These are phyloP conservation scores for Lutjanus erythropterus DNA, from an alignment of 2,113 vertebrate species.

Conservation along the genomic window DNA sequence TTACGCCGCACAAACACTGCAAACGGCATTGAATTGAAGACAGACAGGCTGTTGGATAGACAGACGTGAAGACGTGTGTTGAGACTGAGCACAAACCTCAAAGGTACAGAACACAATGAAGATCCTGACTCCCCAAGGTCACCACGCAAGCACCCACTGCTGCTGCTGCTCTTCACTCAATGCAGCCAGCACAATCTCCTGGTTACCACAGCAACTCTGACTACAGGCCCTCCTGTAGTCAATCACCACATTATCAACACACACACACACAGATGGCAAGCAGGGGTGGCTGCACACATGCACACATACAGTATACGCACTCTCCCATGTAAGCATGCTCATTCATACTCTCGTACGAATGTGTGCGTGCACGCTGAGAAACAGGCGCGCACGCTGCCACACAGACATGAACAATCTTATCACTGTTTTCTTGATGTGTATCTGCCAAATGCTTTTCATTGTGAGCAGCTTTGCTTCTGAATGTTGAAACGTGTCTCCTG, in stretches of 20 bases:
- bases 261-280: constrained; percentile 56
- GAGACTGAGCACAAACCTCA: constrained; percentile 31
- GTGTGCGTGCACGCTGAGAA: constrained; percentile 1
- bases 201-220: constrained; percentile 82
- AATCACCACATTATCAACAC: constrained; percentile 57
- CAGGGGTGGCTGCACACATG: constrained; percentile 22
- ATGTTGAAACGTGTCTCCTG: constrained; percentile 17
- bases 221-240: constrained; percentile 60
- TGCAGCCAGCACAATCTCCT: constrained; percentile 55
- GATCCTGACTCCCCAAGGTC: constrained; percentile 78
- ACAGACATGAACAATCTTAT: constrained; percentile 29
- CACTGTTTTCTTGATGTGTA: constrained; percentile 32
- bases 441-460: constrained; percentile 29
- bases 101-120: constrained; percentile 54
- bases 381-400: constrained; percentile 1
- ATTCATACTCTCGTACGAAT: constrained; percentile 10
- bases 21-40: neutral
- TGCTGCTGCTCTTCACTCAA: constrained; percentile 60
- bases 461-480: neutral
- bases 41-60: neutral
- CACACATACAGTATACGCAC: constrained; percentile 19
- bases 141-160: constrained; percentile 59
- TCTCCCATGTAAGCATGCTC: neutral
- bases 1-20: neutral
- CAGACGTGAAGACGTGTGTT: constrained; percentile 33